Evolutionary conservation across 2,113 vertebrate genomes (phyloP).

Genomic region (Athene cunicularia): DNA sequence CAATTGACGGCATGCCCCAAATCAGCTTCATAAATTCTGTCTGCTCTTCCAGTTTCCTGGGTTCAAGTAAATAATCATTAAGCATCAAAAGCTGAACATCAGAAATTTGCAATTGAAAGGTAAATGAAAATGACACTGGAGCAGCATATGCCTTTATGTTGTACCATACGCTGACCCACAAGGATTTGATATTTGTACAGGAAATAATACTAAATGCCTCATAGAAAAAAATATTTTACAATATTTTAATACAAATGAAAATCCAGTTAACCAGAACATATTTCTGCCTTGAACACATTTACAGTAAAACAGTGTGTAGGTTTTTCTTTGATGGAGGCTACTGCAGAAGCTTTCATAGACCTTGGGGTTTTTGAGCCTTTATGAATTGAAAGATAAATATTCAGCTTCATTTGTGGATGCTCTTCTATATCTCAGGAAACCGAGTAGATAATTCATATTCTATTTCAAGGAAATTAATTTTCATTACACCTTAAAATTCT

Average conservation of each 20-base stretch:
- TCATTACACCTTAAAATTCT: background rate
- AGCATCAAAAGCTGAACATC: background rate
- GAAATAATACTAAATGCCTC: background rate
- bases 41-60: background rate
- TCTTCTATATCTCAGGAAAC: background rate
- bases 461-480: background rate
- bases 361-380: background rate
- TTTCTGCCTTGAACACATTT: background rate
- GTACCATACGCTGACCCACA: background rate
- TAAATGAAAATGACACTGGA: background rate
- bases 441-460: background rate
- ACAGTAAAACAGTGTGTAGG: background rate
- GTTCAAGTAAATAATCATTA: background rate
- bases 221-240: background rate
- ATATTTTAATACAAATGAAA: background rate
- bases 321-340: background rate
- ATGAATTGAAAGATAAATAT: background rate
- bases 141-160: fast-evolving
- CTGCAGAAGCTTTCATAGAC: background rate
- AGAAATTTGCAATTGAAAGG: background rate
- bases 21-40: background rate
- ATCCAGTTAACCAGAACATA: background rate
- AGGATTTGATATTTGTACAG: background rate
- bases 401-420: background rate
- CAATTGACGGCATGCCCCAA: background rate